Percentiles rank a stretch among this genome's conserved stretches.
phyloP scores from a whole-genome alignment of 2,888 invertebrate genomes.

The Argyra leucocephala region DNA sequence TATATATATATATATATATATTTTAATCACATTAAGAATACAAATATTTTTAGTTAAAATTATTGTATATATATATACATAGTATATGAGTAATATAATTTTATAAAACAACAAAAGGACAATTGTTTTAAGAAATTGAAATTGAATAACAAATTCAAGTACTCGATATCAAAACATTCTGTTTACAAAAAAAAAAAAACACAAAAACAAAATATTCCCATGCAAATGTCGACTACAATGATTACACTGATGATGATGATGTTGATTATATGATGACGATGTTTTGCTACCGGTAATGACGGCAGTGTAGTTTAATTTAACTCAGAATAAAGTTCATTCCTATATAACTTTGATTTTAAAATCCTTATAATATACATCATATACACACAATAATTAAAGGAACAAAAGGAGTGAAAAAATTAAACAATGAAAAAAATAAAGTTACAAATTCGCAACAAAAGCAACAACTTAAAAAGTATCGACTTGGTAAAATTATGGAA shows the following conservation, averaged over 20 bases:
- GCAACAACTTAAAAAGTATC: not conserved
- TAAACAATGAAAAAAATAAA: slow-evolving; percentile 2
- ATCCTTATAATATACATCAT: not conserved
- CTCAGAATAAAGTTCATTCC: not conserved
- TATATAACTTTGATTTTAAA: not conserved
- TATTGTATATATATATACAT: not conserved
- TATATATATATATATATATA: too few species aligned
- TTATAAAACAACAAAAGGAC: not conserved
- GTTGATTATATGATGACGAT: not conserved
- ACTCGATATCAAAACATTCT: not conserved
- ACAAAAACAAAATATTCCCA: slow-evolving; percentile 6
- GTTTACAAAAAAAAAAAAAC: not conserved
- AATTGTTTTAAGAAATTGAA: not conserved
- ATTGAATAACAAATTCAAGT: not conserved
- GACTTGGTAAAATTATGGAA: not conserved
- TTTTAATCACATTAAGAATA: not conserved
- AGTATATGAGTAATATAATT: too few species aligned
- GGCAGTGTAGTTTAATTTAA: not conserved
- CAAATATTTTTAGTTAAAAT: not conserved
- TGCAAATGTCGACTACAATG: not conserved
- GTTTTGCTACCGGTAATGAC: not conserved
- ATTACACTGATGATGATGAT: too few species aligned
- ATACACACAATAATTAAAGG: not conserved
- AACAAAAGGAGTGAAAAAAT: not conserved
- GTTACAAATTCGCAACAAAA: not conserved